Evolutionary conservation across 2,113 vertebrate species (phyloP).

Genomic region (Cochlearius cochlearius): DNA sequence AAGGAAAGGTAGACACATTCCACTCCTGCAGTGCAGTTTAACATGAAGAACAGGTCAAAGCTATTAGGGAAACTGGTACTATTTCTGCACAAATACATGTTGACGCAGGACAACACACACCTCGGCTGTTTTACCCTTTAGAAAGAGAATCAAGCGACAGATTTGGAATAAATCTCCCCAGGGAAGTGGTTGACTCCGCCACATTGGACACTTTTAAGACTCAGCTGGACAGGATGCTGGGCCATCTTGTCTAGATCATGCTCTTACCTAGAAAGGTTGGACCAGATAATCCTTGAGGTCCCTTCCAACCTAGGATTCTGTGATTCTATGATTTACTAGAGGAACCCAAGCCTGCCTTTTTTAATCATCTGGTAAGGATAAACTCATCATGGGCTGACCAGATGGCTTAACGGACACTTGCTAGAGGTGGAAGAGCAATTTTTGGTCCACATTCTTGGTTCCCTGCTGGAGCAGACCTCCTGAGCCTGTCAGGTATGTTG

Average conservation of each 20-base stretch:
- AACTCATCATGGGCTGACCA: background rate
- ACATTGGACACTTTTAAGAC: no score
- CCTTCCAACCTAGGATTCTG: no score
- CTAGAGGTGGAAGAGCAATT: background rate
- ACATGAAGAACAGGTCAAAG: background rate
- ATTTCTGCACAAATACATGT: background rate
- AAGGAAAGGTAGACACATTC: background rate
- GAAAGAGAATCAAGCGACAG: background rate
- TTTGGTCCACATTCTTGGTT: background rate
- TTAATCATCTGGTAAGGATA: background rate
- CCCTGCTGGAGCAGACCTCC: background rate
- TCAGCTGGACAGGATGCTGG: no score
- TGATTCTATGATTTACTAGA: background rate
- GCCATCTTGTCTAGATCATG: no score
- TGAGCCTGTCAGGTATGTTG: rapidly evolving
- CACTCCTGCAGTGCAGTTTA: background rate
- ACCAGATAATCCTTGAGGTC: no score
- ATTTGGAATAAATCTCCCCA: no score
- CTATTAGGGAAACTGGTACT: background rate
- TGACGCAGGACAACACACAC: background rate
- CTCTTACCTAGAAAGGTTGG: no score
- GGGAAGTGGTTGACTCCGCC: no score
- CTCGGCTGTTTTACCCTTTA: background rate
- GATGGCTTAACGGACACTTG: background rate
- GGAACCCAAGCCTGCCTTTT: background rate